phyloP scores from a whole-genome alignment of 2,113 vertebrate species.

The cat (Felis catus) region F.catus_Fca126_mat1.0 CM031426.1:6275501-6276000 shows the following conservation, averaged over 20 bases:
- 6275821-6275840: too few species aligned
- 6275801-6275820: too few species aligned
- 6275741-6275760: neutral
- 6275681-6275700: neutral
- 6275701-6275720: neutral
- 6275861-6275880: too few species aligned
- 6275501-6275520: neutral
- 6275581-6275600: neutral
- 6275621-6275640: neutral
- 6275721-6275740: neutral
- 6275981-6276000: too few species aligned
- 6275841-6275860: too few species aligned
- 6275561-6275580: neutral
- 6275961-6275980: too few species aligned
- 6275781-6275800: too few species aligned
- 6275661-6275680: neutral
- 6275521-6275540: neutral
- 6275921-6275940: too few species aligned
- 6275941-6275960: too few species aligned
- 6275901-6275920: too few species aligned
- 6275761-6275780: neutral
- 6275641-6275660: neutral
- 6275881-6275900: too few species aligned
- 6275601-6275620: neutral
- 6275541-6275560: neutral